Evolutionary conservation across 2,113 vertebrate genomes (phyloP).

Genomic region (Antechinus flavipes): DNA sequence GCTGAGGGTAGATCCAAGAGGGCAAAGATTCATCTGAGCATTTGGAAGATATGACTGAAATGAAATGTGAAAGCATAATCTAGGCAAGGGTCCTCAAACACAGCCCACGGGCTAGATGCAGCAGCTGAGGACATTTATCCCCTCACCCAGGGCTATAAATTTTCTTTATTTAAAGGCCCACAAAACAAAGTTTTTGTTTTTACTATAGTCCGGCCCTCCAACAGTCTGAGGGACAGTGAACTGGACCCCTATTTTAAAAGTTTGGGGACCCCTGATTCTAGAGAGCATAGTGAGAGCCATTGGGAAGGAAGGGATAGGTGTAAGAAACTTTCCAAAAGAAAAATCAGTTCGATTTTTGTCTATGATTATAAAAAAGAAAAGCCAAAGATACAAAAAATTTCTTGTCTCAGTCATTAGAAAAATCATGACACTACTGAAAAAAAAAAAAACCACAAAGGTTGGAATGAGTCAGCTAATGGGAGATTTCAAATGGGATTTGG

Average conservation of each 20-base stretch:
- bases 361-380: background rate
- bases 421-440: background rate
- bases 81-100: background rate
- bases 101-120: no score
- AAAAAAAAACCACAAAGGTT: background rate
- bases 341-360: background rate
- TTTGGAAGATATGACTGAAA: background rate
- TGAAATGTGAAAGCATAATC: background rate
- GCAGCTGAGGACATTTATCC: no score
- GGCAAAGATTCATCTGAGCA: background rate
- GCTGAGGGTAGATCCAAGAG: background rate
- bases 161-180: no score
- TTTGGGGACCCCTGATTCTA: no score
- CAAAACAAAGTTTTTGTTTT: no score
- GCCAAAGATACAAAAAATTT: background rate
- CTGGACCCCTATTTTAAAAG: no score
- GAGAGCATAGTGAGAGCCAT: background rate
- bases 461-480: background rate
- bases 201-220: no score
- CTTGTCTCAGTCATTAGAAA: background rate
- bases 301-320: background rate
- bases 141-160: no score
- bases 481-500: background rate
- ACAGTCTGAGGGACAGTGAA: no score
- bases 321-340: background rate